A percentile compares a stretch with the other conserved stretches of the same genome.
Evolutionary conservation across 1,140 invertebrate genomes (phyloP).

Genomic region (Reticulitermes speratus): DNA sequence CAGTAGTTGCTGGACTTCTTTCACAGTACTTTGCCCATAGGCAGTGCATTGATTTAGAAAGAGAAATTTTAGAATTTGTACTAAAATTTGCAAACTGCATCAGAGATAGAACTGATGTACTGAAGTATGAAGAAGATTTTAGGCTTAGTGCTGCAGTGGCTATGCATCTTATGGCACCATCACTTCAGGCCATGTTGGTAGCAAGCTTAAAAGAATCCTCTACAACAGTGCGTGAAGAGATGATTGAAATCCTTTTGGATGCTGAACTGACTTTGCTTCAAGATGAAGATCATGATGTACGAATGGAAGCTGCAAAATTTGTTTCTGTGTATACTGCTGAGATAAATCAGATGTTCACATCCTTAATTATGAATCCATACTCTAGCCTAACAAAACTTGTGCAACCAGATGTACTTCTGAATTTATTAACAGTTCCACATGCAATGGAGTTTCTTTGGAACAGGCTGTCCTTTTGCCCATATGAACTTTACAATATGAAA

Average conservation of each 20-base stretch:
- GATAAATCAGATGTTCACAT: background rate
- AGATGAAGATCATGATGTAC: background rate
- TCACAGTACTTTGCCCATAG: slow-evolving; percentile 2
- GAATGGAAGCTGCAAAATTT: background rate
- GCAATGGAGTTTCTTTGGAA: background rate
- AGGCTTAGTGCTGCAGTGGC: background rate
- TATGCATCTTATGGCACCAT: background rate
- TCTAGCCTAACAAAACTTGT: background rate
- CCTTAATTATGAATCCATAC: background rate
- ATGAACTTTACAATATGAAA: background rate
- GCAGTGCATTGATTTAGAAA: background rate
- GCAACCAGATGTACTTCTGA: background rate
- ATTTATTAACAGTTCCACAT: background rate
- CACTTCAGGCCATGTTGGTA: background rate
- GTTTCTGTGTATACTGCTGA: background rate
- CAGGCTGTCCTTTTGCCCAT: background rate
- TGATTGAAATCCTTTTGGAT: slow-evolving; percentile 1
- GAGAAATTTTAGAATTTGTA: background rate
- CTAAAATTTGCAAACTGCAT: background rate
- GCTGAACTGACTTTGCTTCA: background rate
- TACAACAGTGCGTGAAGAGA: background rate
- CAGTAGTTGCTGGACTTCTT: background rate
- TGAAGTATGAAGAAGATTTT: background rate
- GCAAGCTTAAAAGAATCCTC: background rate
- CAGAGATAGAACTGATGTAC: background rate